A percentile compares a stretch with the other conserved stretches of the same genome.
phyloP scores from a whole-genome alignment of 2,113 vertebrate genomes.

The Pogonocichla stellata region DNA sequence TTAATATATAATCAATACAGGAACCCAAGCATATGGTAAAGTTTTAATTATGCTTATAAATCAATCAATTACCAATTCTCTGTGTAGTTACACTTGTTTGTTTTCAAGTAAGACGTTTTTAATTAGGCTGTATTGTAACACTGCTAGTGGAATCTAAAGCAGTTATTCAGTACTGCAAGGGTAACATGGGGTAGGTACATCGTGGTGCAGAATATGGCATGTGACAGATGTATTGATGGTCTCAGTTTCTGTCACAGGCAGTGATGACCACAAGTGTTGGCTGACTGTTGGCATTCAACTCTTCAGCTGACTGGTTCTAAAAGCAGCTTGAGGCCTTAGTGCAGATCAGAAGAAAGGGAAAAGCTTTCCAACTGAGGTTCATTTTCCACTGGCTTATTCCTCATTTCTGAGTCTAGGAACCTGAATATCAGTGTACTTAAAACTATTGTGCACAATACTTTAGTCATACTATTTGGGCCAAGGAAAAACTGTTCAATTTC shows the following conservation, averaged over 20 bases:
- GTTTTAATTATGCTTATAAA: not conserved
- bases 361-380: not conserved
- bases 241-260: not conserved
- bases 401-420: not conserved
- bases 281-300: not conserved
- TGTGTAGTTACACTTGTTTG: not conserved
- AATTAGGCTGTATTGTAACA: not conserved
- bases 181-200: not conserved
- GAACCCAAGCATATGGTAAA: conserved; percentile 2
- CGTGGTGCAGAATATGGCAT: fast-evolving
- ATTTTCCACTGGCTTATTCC: not conserved
- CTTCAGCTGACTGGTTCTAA: not conserved
- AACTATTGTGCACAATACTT: not conserved
- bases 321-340: not conserved
- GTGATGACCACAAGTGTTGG: not conserved
- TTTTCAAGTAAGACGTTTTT: conserved; percentile 1
- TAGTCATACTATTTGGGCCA: not conserved
- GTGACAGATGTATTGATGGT: not conserved
- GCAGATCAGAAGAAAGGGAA: not conserved
- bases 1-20: not conserved
- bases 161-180: not conserved
- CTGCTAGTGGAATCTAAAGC: not conserved
- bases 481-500: not conserved
- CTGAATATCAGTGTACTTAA: not conserved
- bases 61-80: conserved; percentile 17